A percentile compares a stretch with the other conserved stretches of the same genome.
These are phyloP conservation scores for Zaprionus capensis DNA, from an alignment of 1,140 invertebrate genomes.

Conservation along the genomic window DNA sequence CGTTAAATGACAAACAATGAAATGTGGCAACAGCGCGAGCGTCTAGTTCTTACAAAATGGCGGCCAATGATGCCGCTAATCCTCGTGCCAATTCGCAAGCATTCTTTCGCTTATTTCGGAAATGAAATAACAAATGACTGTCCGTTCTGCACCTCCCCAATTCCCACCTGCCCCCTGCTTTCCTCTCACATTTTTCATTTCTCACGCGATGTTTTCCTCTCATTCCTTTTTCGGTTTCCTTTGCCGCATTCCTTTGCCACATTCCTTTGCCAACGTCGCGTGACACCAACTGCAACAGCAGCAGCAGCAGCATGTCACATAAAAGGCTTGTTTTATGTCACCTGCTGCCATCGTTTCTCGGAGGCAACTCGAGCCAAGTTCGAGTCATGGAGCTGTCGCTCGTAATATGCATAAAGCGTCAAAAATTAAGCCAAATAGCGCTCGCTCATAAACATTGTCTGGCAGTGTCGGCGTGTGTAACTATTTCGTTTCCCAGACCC, in stretches of 20 bases:
- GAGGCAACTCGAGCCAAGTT: conserved; percentile 3
- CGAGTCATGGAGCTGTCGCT: conserved; percentile 42
- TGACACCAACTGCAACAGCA: conserved; percentile 72
- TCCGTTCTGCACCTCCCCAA: neutral
- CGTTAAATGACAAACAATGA: conserved; percentile 82
- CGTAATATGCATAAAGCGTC: conserved; percentile 62
- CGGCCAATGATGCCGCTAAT: conserved; percentile 74
- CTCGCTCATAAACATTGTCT: conserved; percentile 31
- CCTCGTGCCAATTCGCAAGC: conserved; percentile 54
- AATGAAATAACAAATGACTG: conserved; percentile 79
- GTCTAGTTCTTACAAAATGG: conserved; percentile 49
- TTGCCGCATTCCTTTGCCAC: conserved; percentile 41
- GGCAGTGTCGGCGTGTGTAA: conserved; percentile 31
- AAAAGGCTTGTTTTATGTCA: conserved; percentile 80
- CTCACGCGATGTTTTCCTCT: conserved; percentile 58
- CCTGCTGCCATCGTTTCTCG: conserved; percentile 45
- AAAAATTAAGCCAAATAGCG: conserved; percentile 53
- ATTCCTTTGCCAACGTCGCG: conserved; percentile 55
- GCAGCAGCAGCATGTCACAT: conserved; percentile 61
- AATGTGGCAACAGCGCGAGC: conserved; percentile 55
- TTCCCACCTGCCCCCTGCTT: neutral
- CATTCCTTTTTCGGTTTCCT: conserved; percentile 22
- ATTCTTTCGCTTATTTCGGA: conserved; percentile 63
- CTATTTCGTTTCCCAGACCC: conserved; percentile 35
- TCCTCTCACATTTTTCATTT: conserved; percentile 29